phyloP scores from a whole-genome alignment of 2,113 vertebrate genomes.

The Cochlearius cochlearius region DNA sequence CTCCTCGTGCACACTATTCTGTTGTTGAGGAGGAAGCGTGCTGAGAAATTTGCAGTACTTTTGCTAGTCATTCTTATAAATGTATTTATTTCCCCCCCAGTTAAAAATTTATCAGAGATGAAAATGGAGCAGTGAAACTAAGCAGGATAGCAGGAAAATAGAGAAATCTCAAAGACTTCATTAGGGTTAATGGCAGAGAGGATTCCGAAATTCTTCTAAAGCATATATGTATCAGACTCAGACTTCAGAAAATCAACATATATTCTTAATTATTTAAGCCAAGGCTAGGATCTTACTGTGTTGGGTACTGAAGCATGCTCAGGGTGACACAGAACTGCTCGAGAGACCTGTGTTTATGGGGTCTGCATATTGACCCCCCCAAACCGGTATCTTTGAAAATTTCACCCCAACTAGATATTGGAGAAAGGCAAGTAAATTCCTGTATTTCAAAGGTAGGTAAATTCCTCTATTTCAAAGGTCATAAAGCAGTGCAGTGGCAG shows the following conservation, averaged over 20 bases:
- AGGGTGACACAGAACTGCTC: background rate
- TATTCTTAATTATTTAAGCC: background rate
- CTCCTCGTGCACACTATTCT: background rate
- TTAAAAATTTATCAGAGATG: background rate
- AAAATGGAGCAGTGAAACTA: background rate
- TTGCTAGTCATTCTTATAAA: background rate
- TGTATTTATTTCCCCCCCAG: background rate
- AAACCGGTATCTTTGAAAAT: background rate
- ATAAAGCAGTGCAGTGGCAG: background rate
- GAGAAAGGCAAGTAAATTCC: background rate
- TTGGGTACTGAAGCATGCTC: background rate
- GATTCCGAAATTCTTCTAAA: background rate
- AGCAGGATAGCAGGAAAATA: background rate
- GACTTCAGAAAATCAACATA: background rate
- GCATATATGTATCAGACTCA: background rate
- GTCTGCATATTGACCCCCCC: background rate
- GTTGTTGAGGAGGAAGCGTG: background rate
- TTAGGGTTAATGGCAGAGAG: background rate
- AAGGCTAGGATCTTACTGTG: background rate
- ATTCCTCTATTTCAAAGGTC: background rate
- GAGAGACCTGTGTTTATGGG: background rate
- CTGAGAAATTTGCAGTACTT: background rate
- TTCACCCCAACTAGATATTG: rapidly evolving
- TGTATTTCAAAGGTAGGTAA: background rate
- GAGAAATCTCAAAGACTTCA: background rate